Percentiles rank a stretch among this genome's conserved stretches.
Evolutionary conservation across 2,797 vertebrate species (phyloP).

Genomic region (Prunella strophiata): DNA sequence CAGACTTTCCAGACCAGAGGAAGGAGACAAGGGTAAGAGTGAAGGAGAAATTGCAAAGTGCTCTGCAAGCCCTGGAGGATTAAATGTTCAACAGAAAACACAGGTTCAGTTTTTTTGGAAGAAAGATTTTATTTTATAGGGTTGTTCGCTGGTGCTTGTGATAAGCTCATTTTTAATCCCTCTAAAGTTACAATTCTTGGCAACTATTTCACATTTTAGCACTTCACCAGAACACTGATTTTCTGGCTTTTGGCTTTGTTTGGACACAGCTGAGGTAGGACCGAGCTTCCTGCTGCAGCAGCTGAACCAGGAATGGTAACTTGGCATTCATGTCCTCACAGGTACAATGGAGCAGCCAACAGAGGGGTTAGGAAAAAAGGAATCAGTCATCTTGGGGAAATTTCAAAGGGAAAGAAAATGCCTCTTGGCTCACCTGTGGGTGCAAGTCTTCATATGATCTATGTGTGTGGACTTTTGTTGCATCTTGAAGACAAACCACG

Average conservation of each 20-base stretch:
- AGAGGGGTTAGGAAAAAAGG: not conserved
- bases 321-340: not conserved
- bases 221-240: not conserved
- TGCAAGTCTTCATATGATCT: not conserved
- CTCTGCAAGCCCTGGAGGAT: not conserved
- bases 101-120: not conserved
- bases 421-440: not conserved
- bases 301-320: not conserved
- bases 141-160: not conserved
- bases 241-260: constrained; percentile 1
- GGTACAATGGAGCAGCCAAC: not conserved
- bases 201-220: not conserved
- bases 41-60: not conserved
- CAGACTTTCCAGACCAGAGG: not conserved
- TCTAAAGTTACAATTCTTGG: not conserved
- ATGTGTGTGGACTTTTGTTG: accelerated
- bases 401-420: not conserved
- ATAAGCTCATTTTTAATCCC: not conserved
- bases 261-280: not conserved
- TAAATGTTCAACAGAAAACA: not conserved
- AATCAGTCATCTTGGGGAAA: not conserved
- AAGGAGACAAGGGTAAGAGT: not conserved
- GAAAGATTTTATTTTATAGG: not conserved
- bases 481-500: not conserved
- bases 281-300: not conserved